phyloP scores from a whole-genome alignment of 2,797 vertebrate species.

The Pyrocephalus nanus region DNA sequence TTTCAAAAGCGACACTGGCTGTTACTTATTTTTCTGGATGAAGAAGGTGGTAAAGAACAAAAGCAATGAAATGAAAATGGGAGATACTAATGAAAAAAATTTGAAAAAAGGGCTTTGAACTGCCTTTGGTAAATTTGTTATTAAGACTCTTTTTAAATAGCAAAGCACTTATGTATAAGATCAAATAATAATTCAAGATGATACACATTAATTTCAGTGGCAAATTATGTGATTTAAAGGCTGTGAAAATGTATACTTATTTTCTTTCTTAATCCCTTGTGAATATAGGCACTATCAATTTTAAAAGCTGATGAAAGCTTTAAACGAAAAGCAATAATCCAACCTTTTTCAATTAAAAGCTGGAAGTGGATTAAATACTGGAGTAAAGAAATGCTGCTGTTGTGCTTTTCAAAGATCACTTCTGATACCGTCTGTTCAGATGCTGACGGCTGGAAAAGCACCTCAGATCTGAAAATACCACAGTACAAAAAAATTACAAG shows the following conservation, averaged over 20 bases:
- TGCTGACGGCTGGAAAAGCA: background rate
- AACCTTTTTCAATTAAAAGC: slow-evolving; percentile 61
- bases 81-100: slow-evolving; percentile 70
- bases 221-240: slow-evolving; percentile 60
- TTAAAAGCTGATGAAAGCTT: slow-evolving; percentile 56
- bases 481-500: background rate
- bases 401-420: slow-evolving; percentile 6
- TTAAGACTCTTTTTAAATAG: slow-evolving; percentile 57
- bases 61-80: slow-evolving; percentile 70
- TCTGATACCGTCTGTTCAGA: background rate
- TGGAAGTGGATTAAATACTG: slow-evolving; percentile 30
- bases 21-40: slow-evolving; percentile 74
- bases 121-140: slow-evolving; percentile 63
- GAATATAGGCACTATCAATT: slow-evolving; percentile 44
- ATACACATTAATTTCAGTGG: slow-evolving; percentile 56
- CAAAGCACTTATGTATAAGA: slow-evolving; percentile 52
- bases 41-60: slow-evolving; percentile 71
- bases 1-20: slow-evolving; percentile 78
- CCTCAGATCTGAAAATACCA: background rate
- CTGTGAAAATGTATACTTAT: slow-evolving; percentile 42
- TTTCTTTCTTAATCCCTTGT: slow-evolving; percentile 50
- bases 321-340: slow-evolving; percentile 59
- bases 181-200: slow-evolving; percentile 68
- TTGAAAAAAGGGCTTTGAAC: slow-evolving; percentile 47
- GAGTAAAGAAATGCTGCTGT: slow-evolving; percentile 6